Percentiles rank a stretch among this genome's conserved stretches.
Evolutionary conservation across 2,888 invertebrate genomes (phyloP).

Genomic region (Sinhomidia bicolor): DNA sequence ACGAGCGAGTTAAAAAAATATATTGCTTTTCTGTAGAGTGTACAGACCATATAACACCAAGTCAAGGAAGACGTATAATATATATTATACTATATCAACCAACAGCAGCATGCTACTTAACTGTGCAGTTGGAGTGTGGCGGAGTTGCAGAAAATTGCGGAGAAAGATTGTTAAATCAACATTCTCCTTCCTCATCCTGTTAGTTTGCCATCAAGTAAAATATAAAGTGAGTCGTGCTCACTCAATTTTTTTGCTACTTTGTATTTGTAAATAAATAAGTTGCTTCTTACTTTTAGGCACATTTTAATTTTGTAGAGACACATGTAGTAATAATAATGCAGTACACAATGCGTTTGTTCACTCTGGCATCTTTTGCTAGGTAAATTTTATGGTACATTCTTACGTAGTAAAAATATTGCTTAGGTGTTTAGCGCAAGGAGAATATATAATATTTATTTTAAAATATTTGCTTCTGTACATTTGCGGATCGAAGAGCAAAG

Average conservation of each 20-base stretch:
- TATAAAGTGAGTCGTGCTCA: neutral
- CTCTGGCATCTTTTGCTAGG: neutral
- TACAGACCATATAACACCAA: neutral
- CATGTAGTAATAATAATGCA: neutral
- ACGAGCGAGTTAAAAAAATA: no score
- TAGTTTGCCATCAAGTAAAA: neutral
- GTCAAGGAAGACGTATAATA: neutral
- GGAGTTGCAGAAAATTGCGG: constrained; percentile 34
- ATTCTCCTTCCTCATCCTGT: neutral
- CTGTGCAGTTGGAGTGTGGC: neutral
- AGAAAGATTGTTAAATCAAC: constrained; percentile 11
- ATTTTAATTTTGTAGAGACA: neutral
- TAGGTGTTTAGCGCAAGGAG: no score
- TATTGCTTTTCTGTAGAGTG: neutral
- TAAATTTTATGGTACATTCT: no score
- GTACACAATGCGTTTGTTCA: neutral
- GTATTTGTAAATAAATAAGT: neutral
- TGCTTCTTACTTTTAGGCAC: no score
- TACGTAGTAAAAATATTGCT: no score
- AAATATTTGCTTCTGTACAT: constrained; percentile 19
- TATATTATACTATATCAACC: no score
- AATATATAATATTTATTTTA: no score
- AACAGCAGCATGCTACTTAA: neutral
- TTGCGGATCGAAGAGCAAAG: constrained; percentile 13
- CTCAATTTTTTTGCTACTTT: constrained; percentile 5